Evolutionary conservation across 2,888 invertebrate genomes (phyloP), one percentile per base, ranked within the genome.

Genomic region (Noctua pronuba): DNA sequence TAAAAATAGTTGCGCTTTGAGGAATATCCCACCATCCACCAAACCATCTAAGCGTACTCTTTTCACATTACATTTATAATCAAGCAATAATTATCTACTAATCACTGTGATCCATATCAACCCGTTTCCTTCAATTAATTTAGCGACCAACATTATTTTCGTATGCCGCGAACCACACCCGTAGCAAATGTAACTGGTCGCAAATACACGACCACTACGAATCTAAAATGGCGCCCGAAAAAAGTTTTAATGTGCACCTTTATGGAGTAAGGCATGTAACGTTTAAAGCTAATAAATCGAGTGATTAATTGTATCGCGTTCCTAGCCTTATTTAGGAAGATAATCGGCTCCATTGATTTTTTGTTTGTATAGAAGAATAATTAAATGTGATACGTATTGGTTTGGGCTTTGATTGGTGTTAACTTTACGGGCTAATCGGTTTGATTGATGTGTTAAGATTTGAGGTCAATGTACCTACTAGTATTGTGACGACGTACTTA

Each of bases 231-330:
- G 83, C 79, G 41, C 28, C 86, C 79, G 78, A 86, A 86, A 86
- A 84, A 82, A 77, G 41, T 79, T 77, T 44, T 80, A 82, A 84
- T 77, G 78, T 75, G 66, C n/a, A 46, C 79, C 31, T 75, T 78
- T 85, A 80, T 49, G 78, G 79, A 69, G 44, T 49, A 74, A 79
- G 76, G 80, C 67, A 87, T 85, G 79, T 82, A 82, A 60, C 72
- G 60, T 76, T 80, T 79, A 85, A 77, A 82, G 86, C 77, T 80
- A 86, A 86, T 86, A 87, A 86, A 87, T 83, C 83, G 73, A 73
- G 58, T 85, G 87, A 86, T 87, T 86, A 86, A 87, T 86, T 85
- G 80, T 87, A 86, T 87, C 77, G 83, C 80, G 79, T 87, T 87
- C 83, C 79, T 55, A 64, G 13, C 83, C 85, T 79, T 87, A 83